Evolutionary conservation across 2,888 invertebrate species (phyloP).

Genomic region (Dusona sp.): DNA sequence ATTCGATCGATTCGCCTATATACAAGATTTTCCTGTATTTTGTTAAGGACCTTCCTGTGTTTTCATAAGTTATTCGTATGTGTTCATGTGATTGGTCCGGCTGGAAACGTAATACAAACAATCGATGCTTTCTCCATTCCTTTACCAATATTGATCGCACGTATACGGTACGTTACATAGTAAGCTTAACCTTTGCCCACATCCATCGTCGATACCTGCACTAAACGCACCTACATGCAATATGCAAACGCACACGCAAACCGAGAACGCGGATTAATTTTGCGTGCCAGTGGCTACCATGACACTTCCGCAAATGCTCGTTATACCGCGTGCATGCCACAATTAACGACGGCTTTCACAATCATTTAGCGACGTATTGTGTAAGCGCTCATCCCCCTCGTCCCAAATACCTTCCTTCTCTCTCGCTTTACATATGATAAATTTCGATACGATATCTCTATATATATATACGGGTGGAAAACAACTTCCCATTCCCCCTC

Average conservation of each 20-base stretch:
- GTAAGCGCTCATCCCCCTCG: slow-evolving; percentile 39
- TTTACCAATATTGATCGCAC: neutral
- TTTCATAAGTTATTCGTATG: slow-evolving; percentile 14
- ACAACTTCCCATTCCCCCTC: neutral
- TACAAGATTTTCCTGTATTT: neutral
- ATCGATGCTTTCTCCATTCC: slow-evolving; percentile 13
- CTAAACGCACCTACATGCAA: neutral
- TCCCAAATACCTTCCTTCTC: slow-evolving; percentile 4
- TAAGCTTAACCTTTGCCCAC: neutral
- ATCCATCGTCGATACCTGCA: slow-evolving; percentile 13
- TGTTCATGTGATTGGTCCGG: slow-evolving; percentile 24
- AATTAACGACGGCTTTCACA: slow-evolving; percentile 58
- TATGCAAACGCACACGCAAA: neutral
- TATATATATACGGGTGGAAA: slow-evolving; percentile 15
- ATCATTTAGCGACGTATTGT: slow-evolving; percentile 54
- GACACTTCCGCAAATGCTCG: slow-evolving; percentile 59
- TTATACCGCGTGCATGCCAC: slow-evolving; percentile 51
- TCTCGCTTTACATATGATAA: slow-evolving; percentile 19
- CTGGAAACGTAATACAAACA: slow-evolving; percentile 10
- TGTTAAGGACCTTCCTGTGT: neutral
- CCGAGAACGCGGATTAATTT: slow-evolving; percentile 61
- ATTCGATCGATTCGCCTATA: slow-evolving; percentile 1
- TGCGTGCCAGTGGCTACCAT: slow-evolving; percentile 51
- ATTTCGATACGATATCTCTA: slow-evolving; percentile 1
- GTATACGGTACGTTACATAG: slow-evolving; percentile 15